These are phyloP conservation scores for Brachyopa scutellaris DNA, from an alignment of 2,888 invertebrate species.

Conservation along the genomic window DNA sequence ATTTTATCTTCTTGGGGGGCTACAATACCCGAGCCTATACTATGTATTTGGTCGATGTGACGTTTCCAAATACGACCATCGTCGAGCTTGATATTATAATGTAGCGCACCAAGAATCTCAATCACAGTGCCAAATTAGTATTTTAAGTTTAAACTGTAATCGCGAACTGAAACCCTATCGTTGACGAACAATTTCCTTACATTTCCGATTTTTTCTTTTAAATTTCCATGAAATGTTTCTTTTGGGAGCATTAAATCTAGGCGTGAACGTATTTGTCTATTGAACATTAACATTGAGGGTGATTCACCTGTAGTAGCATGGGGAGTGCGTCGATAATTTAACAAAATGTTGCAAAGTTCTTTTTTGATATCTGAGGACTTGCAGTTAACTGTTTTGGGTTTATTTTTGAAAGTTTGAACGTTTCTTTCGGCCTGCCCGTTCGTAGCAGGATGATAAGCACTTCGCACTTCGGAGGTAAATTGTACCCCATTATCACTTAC, in stretches of 20 bases:
- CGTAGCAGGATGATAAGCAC: slow-evolving; percentile 27
- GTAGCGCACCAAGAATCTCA: too few relatives aligned
- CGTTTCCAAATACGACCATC: slow-evolving; percentile 20
- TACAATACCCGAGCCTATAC: neutral
- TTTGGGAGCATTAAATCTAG: slow-evolving; percentile 21
- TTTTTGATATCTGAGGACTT: slow-evolving; percentile 11
- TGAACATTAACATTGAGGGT: slow-evolving; percentile 5
- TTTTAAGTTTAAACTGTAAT: too few relatives aligned
- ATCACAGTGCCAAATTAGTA: too few relatives aligned
- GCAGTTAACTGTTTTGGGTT: slow-evolving; percentile 9
- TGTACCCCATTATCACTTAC: slow-evolving; percentile 19
- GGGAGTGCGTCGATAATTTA: slow-evolving; percentile 5
- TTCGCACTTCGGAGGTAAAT: neutral
- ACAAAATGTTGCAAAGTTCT: slow-evolving; percentile 13
- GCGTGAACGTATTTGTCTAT: slow-evolving; percentile 1
- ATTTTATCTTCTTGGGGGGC: slow-evolving; percentile 22
- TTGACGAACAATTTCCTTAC: slow-evolving; percentile 20
- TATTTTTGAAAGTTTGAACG: slow-evolving; percentile 23
- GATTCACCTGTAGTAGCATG: slow-evolving; percentile 15
- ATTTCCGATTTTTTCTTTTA: slow-evolving; percentile 15
- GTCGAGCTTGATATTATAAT: slow-evolving; percentile 8
- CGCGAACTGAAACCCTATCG: too few relatives aligned
- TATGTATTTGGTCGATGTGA: slow-evolving; percentile 3
- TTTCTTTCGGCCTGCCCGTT: slow-evolving; percentile 11
- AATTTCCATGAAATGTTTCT: neutral